Conservation (phyloP, 2,888 invertebrate genomes). For the Octonoba sinensis region DNA sequence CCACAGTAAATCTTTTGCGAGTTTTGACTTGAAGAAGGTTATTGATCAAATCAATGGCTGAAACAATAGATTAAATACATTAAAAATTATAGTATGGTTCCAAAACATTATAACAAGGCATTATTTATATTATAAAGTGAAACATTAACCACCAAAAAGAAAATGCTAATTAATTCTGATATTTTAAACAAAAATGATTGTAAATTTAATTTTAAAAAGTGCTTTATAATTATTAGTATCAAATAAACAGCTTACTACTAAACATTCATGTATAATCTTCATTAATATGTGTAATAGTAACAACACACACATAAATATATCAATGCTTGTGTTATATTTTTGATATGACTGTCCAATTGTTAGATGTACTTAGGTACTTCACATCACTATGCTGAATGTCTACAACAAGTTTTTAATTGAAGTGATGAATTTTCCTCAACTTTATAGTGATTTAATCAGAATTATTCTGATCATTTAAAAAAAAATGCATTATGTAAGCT, state of each 20-base stretch:
- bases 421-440: too few relatives aligned
- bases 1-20: constrained; percentile 93
- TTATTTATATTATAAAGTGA: not conserved
- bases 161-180: too few relatives aligned
- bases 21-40: constrained; percentile 95
- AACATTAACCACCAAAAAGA: not conserved
- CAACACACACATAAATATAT: not conserved
- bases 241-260: not conserved
- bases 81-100: not conserved
- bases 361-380: too few relatives aligned
- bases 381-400: too few relatives aligned
- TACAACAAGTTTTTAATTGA: too few relatives aligned
- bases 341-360: too few relatives aligned
- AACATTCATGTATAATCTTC: not conserved
- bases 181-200: too few relatives aligned
- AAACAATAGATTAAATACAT: constrained; percentile 69
- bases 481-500: too few relatives aligned
- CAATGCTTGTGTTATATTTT: too few relatives aligned
- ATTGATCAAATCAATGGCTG: constrained; percentile 97
- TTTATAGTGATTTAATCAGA: too few relatives aligned
- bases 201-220: not conserved
- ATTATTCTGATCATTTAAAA: too few relatives aligned
- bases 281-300: not conserved
- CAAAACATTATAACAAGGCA: not conserved
- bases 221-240: not conserved